Evolutionary conservation across 2,797 vertebrate genomes (phyloP).

Genomic region (Enteromius mattozi): DNA sequence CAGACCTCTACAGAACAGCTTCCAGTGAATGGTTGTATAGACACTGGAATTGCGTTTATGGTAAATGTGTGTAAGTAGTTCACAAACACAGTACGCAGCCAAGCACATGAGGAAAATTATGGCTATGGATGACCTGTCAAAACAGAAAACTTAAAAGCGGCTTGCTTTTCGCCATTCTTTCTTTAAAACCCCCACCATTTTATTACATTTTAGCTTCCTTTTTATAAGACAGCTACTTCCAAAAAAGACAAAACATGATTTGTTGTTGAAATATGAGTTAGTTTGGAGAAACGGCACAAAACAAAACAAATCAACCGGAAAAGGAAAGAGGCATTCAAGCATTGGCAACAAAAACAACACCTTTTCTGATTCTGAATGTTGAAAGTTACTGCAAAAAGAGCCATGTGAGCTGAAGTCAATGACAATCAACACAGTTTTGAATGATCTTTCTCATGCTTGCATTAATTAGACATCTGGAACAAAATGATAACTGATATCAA

Average conservation of each 20-base stretch:
- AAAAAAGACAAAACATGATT: constrained; percentile 46
- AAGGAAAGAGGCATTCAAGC: constrained; percentile 55
- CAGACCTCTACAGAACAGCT: constrained; percentile 50
- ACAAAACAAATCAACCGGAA: constrained; percentile 24
- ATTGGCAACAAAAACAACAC: constrained; percentile 46
- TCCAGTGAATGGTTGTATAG: constrained; percentile 37
- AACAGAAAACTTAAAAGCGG: constrained; percentile 44
- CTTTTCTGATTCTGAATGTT: constrained; percentile 24
- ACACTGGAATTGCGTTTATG: constrained; percentile 58
- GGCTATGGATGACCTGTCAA: constrained; percentile 54
- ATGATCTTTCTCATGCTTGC: constrained; percentile 55
- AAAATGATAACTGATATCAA: constrained; percentile 24
- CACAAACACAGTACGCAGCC: constrained; percentile 63
- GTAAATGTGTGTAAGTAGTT: constrained; percentile 62
- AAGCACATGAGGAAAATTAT: constrained; percentile 58
- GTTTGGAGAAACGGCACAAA: constrained; percentile 39
- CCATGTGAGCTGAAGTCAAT: constrained; percentile 1
- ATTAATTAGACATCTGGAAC: constrained; percentile 39
- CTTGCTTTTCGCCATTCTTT: constrained; percentile 38
- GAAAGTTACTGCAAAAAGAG: constrained; percentile 25
- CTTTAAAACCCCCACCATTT: background rate
- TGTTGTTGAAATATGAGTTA: constrained; percentile 59
- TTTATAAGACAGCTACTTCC: constrained; percentile 60
- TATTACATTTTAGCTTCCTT: constrained; percentile 30
- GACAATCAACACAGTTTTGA: constrained; percentile 34